Base-by-base conservation (phyloP, 1,140 invertebrate genomes). In the Zaprionus taronus region DNA sequence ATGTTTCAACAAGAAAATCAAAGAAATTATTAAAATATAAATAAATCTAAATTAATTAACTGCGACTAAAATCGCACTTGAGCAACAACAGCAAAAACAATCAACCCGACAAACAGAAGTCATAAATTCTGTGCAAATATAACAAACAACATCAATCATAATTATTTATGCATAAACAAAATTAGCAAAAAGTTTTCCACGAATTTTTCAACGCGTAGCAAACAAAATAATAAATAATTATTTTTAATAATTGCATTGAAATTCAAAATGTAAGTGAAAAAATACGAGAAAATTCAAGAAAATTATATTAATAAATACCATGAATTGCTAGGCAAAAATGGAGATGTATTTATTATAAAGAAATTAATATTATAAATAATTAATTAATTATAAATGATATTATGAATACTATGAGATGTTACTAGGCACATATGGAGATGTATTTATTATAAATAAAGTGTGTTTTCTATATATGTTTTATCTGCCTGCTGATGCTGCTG, bases 221-320 rank as follows among this genome's bases (percentile, higher is more conserved):
- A 55, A 67, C 14, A 1, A 17, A 47, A 36, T 0, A 49, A 68
- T 22, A 56, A 47, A 68, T 62, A 57, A 31, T 20, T 17, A 56
- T 44, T 56, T 47, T 47, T 31, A 22, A 14, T 17, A 15, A 22
- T 38, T 68, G 22, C 6, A 47, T 41, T 34, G 7, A 38, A 31
- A 60, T 58, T 64, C 72, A 75, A 75, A 71, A 75, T 75, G 72
- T 75, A 75, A 75, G 72, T 75, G 17, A 12, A 47, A 47, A 15
- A 22, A 12, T 7, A 1, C 47, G 7, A 17, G 6, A 9, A 34
- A 34, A 34, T 11, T 0, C 9, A 34, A 34, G 31, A 34, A 47
- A 47, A 47, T n/a, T 7, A 7, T 41, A 6, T 11, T 34, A 11
- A 11, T 11, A 0, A 31, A 31, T 9, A 28, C 5, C 5, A 28